Conservation (phyloP, 1,140 invertebrate species). For the Wiebesia pumilae region DNA sequence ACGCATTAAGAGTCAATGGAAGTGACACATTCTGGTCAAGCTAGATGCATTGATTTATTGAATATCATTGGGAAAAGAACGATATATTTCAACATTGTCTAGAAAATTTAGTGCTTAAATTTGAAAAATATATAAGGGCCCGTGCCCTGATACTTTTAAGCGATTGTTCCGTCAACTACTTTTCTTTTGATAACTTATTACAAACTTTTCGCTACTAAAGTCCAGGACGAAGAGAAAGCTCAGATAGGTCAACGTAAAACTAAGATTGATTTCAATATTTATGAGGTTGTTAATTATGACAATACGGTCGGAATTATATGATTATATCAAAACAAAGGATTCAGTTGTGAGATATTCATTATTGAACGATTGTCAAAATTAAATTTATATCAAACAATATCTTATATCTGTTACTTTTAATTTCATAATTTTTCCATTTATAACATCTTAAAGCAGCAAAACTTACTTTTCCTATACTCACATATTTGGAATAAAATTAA, state of each 20-base stretch:
- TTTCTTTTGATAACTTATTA: conserved; percentile 9
- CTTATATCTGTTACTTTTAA: too few species aligned
- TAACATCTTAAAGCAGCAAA: too few species aligned
- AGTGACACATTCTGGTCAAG: too few species aligned
- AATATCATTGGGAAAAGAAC: background rate
- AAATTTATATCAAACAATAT: too few species aligned
- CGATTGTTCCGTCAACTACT: background rate
- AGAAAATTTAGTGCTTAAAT: background rate
- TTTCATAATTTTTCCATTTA: too few species aligned
- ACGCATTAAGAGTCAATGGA: background rate
- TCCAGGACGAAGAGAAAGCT: background rate
- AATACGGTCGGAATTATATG: too few species aligned
- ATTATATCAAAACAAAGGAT: background rate
- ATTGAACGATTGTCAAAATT: background rate
- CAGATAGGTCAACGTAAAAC: background rate
- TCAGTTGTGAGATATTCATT: background rate
- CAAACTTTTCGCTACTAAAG: background rate
- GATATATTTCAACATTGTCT: background rate
- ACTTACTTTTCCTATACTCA: too few species aligned
- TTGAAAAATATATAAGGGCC: background rate
- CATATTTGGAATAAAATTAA: too few species aligned
- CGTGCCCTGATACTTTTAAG: background rate
- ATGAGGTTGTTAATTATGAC: background rate
- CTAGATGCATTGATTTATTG: conserved; percentile 7
- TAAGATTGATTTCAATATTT: background rate